Percentiles rank a stretch among this genome's conserved stretches.
phyloP scores from a whole-genome alignment of 2,113 vertebrate species.

The Tinamus guttatus region DNA sequence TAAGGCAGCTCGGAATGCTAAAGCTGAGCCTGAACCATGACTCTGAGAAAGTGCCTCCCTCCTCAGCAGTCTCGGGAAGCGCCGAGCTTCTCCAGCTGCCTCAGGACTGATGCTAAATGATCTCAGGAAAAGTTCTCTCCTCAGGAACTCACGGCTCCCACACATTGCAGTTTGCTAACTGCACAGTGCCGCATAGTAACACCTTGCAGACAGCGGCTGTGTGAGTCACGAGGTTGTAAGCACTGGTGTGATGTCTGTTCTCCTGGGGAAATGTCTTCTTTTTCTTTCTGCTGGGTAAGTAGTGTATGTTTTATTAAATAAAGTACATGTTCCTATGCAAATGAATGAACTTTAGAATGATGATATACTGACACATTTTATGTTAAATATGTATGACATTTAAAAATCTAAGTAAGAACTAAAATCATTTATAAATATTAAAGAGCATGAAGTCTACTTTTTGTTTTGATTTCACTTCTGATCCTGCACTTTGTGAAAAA shows the following conservation, averaged over 20 bases:
- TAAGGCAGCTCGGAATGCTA: too few relatives aligned
- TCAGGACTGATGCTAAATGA: neutral
- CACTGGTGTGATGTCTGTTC: neutral
- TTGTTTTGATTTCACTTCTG: slow-evolving; percentile 53
- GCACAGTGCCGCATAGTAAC: fast-evolving
- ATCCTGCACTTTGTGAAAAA: slow-evolving; percentile 41
- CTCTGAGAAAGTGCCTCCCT: neutral
- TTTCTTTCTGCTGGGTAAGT: neutral
- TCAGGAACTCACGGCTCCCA: neutral
- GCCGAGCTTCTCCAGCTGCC: neutral
- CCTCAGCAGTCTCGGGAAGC: neutral
- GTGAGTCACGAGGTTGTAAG: neutral
- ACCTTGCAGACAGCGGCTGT: neutral
- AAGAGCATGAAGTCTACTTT: slow-evolving; percentile 22
- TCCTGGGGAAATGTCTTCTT: neutral
- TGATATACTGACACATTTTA: neutral
- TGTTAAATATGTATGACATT: slow-evolving; percentile 39
- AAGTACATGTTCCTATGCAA: slow-evolving; percentile 4
- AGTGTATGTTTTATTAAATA: slow-evolving; percentile 3
- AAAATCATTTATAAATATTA: slow-evolving; percentile 44
- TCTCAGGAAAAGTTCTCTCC: neutral
- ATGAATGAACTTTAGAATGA: neutral
- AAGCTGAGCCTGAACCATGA: neutral
- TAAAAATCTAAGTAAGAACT: slow-evolving; percentile 9
- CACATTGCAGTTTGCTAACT: neutral